Evolutionary conservation across 1,140 invertebrate species (phyloP).

Genomic region (Drosophila santomea): DNA sequence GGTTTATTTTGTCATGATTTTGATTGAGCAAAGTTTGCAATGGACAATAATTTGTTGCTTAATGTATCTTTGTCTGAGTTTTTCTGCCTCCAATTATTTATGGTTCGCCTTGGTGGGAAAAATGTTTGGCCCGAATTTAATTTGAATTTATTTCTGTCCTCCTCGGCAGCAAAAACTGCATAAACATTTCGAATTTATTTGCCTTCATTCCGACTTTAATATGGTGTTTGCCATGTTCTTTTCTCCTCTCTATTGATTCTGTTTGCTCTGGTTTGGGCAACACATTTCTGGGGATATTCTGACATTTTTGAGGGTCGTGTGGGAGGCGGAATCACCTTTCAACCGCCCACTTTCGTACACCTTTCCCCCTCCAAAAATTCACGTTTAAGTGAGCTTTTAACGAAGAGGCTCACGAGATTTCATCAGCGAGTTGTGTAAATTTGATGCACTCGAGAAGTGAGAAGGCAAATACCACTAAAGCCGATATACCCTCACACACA

Average conservation of each 20-base stretch:
- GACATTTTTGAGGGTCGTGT: conserved; percentile 27
- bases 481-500: conserved; percentile 3
- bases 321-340: conserved; percentile 17
- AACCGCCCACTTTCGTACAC: neutral
- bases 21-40: conserved; percentile 2
- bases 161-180: conserved; percentile 43
- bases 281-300: conserved; percentile 14
- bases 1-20: conserved; percentile 7
- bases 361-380: neutral
- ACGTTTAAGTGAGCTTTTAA: conserved; percentile 43
- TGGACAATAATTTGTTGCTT: conserved; percentile 26
- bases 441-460: conserved; percentile 67
- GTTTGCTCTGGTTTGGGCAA: conserved; percentile 40
- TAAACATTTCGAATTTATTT: conserved; percentile 73
- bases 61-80: conserved; percentile 13
- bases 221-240: conserved; percentile 22
- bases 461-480: conserved; percentile 21
- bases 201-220: conserved; percentile 31
- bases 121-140: conserved; percentile 42
- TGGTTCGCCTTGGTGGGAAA: conserved; percentile 12
- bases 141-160: conserved; percentile 65
- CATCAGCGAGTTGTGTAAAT: conserved; percentile 74
- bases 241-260: conserved; percentile 8
- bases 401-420: conserved; percentile 65
- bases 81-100: conserved; percentile 31